A percentile compares a stretch with the other conserved stretches of the same genome.
Conservation (phyloP, 2,113 vertebrate genomes). For the Microtus pennsylvanicus region DNA sequence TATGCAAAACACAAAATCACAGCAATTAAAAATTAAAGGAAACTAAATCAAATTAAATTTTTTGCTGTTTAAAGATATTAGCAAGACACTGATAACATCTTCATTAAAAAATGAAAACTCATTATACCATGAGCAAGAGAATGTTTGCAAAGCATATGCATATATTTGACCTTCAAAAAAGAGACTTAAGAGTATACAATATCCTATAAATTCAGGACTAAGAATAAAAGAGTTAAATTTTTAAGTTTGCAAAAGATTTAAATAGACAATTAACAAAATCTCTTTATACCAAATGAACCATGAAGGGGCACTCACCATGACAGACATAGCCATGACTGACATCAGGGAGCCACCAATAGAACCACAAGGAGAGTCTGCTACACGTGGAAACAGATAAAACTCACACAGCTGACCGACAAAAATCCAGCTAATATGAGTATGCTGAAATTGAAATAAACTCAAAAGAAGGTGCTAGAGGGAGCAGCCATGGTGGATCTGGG, state of each 20-base stretch:
- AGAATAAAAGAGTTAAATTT: neutral
- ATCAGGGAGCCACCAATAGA: slow-evolving; percentile 41
- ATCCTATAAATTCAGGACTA: slow-evolving; percentile 1
- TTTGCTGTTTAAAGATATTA: neutral
- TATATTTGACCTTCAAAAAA: neutral
- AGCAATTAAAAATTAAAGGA: neutral
- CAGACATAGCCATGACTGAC: neutral
- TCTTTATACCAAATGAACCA: slow-evolving; percentile 18
- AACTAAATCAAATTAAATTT: neutral
- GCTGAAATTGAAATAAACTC: neutral
- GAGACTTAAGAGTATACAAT: neutral
- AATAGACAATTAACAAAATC: slow-evolving; percentile 43
- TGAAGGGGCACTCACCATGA: neutral
- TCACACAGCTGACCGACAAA: neutral
- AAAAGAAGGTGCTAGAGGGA: neutral
- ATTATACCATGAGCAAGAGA: neutral
- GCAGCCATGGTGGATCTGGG: neutral
- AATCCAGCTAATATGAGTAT: neutral
- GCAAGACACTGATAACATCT: neutral
- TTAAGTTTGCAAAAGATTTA: neutral
- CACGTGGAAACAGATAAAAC: neutral
- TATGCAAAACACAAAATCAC: neutral
- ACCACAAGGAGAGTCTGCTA: neutral
- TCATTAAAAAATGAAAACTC: neutral
- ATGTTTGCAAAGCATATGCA: neutral